Percentiles rank a stretch among this genome's conserved stretches.
These are phyloP conservation scores for Parapristionchus giblindavisi DNA, from an alignment of 2,888 invertebrate species.

Conservation along the genomic window DNA sequence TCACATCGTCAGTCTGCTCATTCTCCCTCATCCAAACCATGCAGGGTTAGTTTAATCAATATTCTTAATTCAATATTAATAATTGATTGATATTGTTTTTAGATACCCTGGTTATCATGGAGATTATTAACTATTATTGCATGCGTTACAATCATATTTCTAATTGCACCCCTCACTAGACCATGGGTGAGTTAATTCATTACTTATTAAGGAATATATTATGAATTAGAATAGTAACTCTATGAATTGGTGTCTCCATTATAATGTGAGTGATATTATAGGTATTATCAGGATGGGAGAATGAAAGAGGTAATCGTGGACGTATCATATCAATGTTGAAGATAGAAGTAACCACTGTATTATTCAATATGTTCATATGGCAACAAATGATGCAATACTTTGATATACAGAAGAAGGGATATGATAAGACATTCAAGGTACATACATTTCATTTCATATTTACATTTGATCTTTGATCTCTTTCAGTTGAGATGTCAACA, in stretches of 20 bases:
- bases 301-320: conserved; percentile 58
- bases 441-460: too few species aligned
- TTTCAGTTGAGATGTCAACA: not conserved
- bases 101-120: too few species aligned
- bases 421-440: conserved; percentile 32
- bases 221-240: not conserved
- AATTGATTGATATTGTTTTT: too few species aligned
- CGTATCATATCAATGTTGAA: conserved; percentile 56
- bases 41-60: too few species aligned
- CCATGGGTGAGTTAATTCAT: conserved; percentile 28
- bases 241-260: not conserved
- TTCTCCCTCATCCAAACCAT: too few species aligned
- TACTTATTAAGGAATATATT: not conserved
- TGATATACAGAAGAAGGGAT: conserved; percentile 40
- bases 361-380: conserved; percentile 53
- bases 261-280: conserved; percentile 40
- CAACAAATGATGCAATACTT: conserved; percentile 52
- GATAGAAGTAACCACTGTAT: conserved; percentile 45
- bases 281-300: conserved; percentile 52
- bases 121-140: too few species aligned
- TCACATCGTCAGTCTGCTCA: too few species aligned
- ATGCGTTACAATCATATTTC: conserved; percentile 3
- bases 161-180: not conserved
- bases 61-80: too few species aligned
- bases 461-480: not conserved